Percentiles rank a stretch among this genome's conserved stretches.
Conservation (phyloP, 2,113 vertebrate species). For the Cavia porcellus region DNA sequence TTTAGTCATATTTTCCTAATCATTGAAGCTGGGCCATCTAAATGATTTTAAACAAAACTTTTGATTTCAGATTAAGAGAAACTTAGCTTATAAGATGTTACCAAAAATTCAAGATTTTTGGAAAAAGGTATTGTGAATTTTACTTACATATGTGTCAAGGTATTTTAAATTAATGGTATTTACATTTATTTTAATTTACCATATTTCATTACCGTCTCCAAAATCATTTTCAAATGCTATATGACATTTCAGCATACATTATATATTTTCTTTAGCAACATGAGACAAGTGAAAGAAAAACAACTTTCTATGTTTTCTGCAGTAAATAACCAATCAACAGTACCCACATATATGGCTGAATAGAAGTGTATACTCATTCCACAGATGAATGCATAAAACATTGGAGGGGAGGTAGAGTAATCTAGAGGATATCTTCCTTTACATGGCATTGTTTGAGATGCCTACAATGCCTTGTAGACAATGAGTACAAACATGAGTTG, state of each 20-base stretch:
- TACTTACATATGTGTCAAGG: conserved; percentile 37
- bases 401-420: background rate
- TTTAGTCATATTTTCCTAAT: background rate
- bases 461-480: background rate
- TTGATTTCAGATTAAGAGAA: background rate
- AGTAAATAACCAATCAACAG: conserved; percentile 5
- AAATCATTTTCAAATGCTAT: conserved; percentile 61
- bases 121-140: conserved; percentile 8
- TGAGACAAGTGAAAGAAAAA: conserved; percentile 1
- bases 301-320: background rate
- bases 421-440: background rate
- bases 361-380: background rate
- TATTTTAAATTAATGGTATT: conserved; percentile 54
- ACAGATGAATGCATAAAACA: conserved; percentile 12
- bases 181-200: conserved; percentile 56
- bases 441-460: background rate
- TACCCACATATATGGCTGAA: background rate
- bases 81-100: background rate
- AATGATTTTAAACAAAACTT: background rate
- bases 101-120: conserved; percentile 64
- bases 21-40: background rate
- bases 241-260: conserved; percentile 54
- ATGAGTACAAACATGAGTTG: background rate
- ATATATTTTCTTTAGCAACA: conserved; percentile 43
- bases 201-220: conserved; percentile 4